Evolutionary conservation across 64 coral and sea anemone species (phyloP).

Genomic region (Porites lutea): DNA sequence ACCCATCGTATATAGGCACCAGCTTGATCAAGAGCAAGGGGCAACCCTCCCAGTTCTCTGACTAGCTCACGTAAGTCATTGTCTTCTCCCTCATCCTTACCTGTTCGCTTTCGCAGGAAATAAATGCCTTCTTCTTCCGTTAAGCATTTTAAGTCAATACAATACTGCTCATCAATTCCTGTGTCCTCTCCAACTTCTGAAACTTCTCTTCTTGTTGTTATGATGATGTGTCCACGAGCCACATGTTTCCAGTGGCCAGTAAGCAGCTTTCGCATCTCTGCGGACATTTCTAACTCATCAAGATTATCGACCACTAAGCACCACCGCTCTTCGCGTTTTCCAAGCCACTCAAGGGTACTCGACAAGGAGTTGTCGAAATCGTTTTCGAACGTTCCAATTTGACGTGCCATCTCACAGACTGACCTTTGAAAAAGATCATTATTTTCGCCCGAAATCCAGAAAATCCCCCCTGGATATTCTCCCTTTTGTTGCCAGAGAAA

Average conservation of each 20-base stretch:
- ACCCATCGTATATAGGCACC: conserved; percentile 47
- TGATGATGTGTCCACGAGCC: conserved; percentile 45
- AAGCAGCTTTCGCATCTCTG: conserved; percentile 58
- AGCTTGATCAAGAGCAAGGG: conserved; percentile 72
- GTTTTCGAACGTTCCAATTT: conserved; percentile 30
- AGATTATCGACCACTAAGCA: conserved; percentile 70
- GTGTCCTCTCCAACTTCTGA: conserved; percentile 47
- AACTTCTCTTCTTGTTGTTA: conserved; percentile 74
- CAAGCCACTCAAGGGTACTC: conserved; percentile 54
- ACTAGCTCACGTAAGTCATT: conserved; percentile 44
- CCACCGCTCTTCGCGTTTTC: conserved; percentile 51
- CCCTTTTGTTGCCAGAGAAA: conserved; percentile 56
- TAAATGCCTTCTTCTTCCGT: conserved; percentile 41
- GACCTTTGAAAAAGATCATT: conserved; percentile 54
- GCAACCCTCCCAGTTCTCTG: conserved; percentile 59
- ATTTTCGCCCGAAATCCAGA: conserved; percentile 66
- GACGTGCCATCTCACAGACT: conserved; percentile 63
- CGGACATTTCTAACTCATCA: conserved; percentile 64
- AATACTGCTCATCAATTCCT: conserved; percentile 50
- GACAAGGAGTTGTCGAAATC: conserved; percentile 9
- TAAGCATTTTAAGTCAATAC: conserved; percentile 65
- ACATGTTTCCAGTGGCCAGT: conserved; percentile 65
- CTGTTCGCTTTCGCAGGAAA: conserved; percentile 63
- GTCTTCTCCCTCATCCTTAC: not conserved
- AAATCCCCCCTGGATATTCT: conserved; percentile 44